A percentile compares a stretch with the other conserved stretches of the same genome.
Conservation (phyloP, 2,888 invertebrate species). For the Polymixis lichenea region DNA sequence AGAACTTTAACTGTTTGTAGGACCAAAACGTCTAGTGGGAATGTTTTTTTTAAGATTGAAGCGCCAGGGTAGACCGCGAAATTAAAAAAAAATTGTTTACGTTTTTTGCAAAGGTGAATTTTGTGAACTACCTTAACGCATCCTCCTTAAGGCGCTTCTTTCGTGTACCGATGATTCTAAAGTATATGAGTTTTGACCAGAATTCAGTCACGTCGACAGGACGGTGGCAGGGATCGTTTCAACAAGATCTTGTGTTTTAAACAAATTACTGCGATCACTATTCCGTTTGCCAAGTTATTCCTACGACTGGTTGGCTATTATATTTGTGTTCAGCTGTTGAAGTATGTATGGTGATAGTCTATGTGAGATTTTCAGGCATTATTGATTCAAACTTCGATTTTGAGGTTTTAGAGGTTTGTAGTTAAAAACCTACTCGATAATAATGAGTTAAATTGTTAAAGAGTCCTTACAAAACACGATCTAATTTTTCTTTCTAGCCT, state of each 20-base stretch:
- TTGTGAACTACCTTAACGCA: too few species aligned
- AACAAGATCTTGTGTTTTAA: neutral
- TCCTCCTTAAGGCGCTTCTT: neutral
- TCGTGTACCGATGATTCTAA: neutral
- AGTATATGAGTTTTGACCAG: neutral
- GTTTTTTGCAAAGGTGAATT: too few species aligned
- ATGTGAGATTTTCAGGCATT: neutral
- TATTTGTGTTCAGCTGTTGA: neutral
- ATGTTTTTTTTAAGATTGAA: neutral
- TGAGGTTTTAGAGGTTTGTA: neutral
- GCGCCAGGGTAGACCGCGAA: too few species aligned
- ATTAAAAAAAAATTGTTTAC: too few species aligned
- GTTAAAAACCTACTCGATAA: neutral
- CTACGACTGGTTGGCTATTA: neutral
- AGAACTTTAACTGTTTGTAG: neutral
- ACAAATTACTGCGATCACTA: neutral
- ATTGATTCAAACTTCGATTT: neutral
- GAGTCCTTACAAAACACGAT: neutral
- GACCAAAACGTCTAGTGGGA: neutral
- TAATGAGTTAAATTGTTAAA: neutral
- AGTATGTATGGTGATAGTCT: neutral
- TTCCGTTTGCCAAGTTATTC: slow-evolving; percentile 9
- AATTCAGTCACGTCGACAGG: neutral
- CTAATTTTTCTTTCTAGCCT: too few species aligned
- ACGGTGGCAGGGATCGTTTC: neutral